These are phyloP conservation scores for Notarius lentiginosus DNA, from an alignment of 2,113 vertebrate species.

Conservation along the genomic window DNA sequence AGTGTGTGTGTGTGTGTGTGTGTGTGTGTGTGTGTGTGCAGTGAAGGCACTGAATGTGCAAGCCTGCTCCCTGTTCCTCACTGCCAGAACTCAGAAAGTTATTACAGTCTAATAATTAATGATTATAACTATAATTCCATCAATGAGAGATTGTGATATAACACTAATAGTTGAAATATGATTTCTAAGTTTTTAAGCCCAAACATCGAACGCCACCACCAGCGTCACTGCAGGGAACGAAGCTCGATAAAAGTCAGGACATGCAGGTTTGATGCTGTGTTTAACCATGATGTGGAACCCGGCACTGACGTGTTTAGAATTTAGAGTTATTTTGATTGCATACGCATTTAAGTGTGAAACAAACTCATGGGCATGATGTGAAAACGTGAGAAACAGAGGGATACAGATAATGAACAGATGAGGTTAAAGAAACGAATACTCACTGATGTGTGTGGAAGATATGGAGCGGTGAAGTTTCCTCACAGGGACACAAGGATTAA, in stretches of 20 bases:
- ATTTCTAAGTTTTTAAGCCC: not conserved
- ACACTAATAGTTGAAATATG: not conserved
- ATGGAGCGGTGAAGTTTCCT: not conserved
- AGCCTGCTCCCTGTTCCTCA: no score
- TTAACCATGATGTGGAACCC: not conserved
- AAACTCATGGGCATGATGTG: not conserved
- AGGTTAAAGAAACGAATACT: not conserved
- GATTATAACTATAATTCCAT: not conserved
- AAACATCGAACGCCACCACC: not conserved
- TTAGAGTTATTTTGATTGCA: not conserved
- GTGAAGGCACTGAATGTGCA: no score
- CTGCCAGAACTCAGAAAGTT: no score
- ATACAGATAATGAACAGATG: not conserved
- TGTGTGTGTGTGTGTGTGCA: no score
- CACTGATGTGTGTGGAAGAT: not conserved
- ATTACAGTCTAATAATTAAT: not conserved
- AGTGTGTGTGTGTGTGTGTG: not conserved
- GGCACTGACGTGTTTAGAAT: not conserved
- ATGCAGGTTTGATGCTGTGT: not conserved
- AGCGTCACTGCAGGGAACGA: not conserved
- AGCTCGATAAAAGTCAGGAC: not conserved
- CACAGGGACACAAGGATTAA: not conserved
- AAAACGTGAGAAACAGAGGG: not conserved
- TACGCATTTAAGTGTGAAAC: not conserved
- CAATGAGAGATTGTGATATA: not conserved